A percentile compares a stretch with the other conserved stretches of the same genome.
phyloP scores from a whole-genome alignment of 2,797 vertebrate species.

The Rhodeus uyekii region DNA sequence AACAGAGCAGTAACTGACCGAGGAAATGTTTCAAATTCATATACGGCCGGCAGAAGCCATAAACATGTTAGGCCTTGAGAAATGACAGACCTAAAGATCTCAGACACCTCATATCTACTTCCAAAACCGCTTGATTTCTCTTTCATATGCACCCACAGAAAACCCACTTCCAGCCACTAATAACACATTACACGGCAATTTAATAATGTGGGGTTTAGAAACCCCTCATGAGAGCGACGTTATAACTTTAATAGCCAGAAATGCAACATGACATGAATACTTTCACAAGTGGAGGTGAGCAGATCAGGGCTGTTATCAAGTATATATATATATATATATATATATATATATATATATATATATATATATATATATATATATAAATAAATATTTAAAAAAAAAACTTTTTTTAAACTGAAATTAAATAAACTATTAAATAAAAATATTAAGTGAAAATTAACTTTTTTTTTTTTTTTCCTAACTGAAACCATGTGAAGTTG shows the following conservation, averaged over 20 bases:
- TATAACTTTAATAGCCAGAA: slow-evolving; percentile 7
- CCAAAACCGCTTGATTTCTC: slow-evolving; percentile 26
- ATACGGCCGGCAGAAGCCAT: not conserved
- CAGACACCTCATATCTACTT: slow-evolving; percentile 19
- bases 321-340: too few relatives aligned
- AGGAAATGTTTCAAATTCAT: slow-evolving; percentile 10
- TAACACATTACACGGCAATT: slow-evolving; percentile 29
- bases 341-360: too few relatives aligned
- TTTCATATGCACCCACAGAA: slow-evolving; percentile 11
- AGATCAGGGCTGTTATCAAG: not conserved
- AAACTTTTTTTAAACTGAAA: too few relatives aligned
- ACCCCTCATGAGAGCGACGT: not conserved
- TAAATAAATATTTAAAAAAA: too few relatives aligned
- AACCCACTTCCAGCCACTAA: slow-evolving; percentile 39
- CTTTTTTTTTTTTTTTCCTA: too few relatives aligned
- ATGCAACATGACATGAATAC: not conserved
- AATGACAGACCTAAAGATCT: slow-evolving; percentile 12
- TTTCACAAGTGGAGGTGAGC: not conserved
- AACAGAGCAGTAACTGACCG: slow-evolving; percentile 14
- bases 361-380: too few relatives aligned
- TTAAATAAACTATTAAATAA: too few relatives aligned
- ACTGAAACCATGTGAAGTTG: too few relatives aligned
- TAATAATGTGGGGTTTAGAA: slow-evolving; percentile 20
- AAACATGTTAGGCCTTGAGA: slow-evolving; percentile 2
- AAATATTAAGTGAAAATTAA: too few relatives aligned